Evolutionary conservation across 2,888 invertebrate species (phyloP).

Genomic region (Aproaerema taeniolella): DNA sequence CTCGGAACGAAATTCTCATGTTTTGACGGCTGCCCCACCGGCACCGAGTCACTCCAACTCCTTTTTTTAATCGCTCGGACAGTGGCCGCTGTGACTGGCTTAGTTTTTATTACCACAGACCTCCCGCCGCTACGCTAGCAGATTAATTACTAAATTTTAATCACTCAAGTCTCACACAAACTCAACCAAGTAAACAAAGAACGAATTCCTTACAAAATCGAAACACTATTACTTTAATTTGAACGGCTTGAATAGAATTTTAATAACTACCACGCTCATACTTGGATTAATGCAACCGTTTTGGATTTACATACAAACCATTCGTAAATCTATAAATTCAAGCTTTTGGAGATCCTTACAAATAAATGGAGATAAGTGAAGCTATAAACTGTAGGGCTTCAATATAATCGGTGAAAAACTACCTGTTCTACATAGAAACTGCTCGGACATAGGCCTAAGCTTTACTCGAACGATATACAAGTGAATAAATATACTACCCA

Average conservation of each 20-base stretch:
- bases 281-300: slow-evolving; percentile 3
- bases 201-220: not conserved
- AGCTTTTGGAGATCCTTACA: slow-evolving; percentile 10
- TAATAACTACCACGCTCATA: slow-evolving; percentile 4
- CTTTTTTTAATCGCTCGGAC: slow-evolving; percentile 18
- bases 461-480: slow-evolving; percentile 46
- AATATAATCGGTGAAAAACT: slow-evolving; percentile 57
- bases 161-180: slow-evolving; percentile 7
- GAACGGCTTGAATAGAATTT: not conserved
- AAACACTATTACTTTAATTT: slow-evolving; percentile 1
- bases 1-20: slow-evolving; percentile 38
- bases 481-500: slow-evolving; percentile 65
- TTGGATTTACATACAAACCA: slow-evolving; percentile 7
- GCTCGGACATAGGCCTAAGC: slow-evolving; percentile 39
- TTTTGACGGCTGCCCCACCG: slow-evolving; percentile 33
- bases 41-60: slow-evolving; percentile 18
- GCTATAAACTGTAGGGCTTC: slow-evolving; percentile 18
- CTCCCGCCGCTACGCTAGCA: slow-evolving; percentile 12
- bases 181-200: slow-evolving; percentile 8
- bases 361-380: slow-evolving; percentile 12
- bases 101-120: slow-evolving; percentile 10
- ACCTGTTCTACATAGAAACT: slow-evolving; percentile 50
- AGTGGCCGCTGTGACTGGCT: slow-evolving; percentile 11
- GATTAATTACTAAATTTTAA: slow-evolving; percentile 17
- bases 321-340: slow-evolving; percentile 8